Conservation (phyloP, 1,140 invertebrate species). For the Hycleus phaleratus region DNA sequence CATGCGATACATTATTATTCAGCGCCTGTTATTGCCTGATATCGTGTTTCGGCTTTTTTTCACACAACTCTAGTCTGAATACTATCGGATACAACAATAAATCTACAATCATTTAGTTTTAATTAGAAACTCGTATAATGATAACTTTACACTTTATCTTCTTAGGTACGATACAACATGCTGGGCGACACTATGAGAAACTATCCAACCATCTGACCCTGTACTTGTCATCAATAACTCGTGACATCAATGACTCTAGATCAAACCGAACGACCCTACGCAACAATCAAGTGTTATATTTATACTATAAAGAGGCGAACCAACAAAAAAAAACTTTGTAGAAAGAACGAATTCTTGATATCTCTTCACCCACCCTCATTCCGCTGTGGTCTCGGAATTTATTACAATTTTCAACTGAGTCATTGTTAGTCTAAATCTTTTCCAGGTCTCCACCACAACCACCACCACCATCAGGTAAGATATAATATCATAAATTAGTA, state of each 20-base stretch:
- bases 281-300: conserved; percentile 14
- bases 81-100: too few species aligned
- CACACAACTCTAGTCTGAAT: conserved; percentile 2
- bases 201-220: conserved; percentile 24
- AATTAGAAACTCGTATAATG: too few species aligned
- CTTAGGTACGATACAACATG: neutral
- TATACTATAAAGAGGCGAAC: conserved; percentile 13
- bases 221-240: conserved; percentile 35
- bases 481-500: conserved; percentile 14
- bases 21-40: conserved; percentile 2
- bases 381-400: conserved; percentile 17
- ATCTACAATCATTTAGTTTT: too few species aligned
- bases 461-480: neutral
- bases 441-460: conserved; percentile 4
- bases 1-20: conserved; percentile 17
- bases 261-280: conserved; percentile 15
- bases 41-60: conserved; percentile 13
- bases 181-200: conserved; percentile 27
- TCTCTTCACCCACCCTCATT: neutral
- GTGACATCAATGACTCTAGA: conserved; percentile 35
- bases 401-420: conserved; percentile 20
- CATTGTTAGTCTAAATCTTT: conserved; percentile 19
- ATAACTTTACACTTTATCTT: too few species aligned
- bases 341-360: neutral
- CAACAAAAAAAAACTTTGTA: too few species aligned